Evolutionary conservation across 2,797 vertebrate species (phyloP).

Genomic region (Zalophus californianus): DNA sequence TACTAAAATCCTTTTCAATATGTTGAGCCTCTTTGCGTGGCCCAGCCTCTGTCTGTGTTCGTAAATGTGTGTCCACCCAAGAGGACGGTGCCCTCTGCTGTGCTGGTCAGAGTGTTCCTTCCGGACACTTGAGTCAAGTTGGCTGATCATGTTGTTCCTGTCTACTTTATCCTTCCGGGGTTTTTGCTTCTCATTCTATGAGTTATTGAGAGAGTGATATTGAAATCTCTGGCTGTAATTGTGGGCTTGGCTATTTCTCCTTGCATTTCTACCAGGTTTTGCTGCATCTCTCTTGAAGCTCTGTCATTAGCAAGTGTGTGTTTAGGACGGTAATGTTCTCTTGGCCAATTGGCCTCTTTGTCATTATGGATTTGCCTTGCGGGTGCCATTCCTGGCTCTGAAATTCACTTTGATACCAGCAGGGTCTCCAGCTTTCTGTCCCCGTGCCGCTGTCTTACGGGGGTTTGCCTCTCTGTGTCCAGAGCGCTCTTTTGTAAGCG

Average conservation of each 20-base stretch:
- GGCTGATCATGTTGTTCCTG: background rate
- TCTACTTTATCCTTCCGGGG: background rate
- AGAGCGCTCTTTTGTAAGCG: background rate
- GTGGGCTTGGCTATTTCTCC: background rate
- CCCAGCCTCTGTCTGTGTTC: background rate
- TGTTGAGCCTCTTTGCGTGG: background rate
- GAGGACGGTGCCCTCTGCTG: background rate
- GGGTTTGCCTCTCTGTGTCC: background rate
- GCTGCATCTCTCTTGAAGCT: background rate
- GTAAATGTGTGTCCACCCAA: background rate
- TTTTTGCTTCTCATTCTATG: background rate
- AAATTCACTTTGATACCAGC: background rate
- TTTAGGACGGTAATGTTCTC: background rate
- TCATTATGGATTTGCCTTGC: background rate
- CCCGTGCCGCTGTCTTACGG: background rate
- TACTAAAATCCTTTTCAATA: background rate
- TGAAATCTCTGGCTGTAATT: background rate
- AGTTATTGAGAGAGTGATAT: background rate
- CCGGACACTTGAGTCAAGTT: too few species aligned
- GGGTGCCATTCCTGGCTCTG: background rate
- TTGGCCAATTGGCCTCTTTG: background rate
- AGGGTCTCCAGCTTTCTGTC: background rate
- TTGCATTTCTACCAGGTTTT: background rate
- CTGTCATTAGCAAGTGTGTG: fast-evolving
- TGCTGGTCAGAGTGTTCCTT: too few species aligned